Percentiles rank a stretch among this genome's conserved stretches.
These are phyloP conservation scores for Alfaro cultratus DNA, from an alignment of 2,797 vertebrate genomes.

Conservation along the genomic window DNA sequence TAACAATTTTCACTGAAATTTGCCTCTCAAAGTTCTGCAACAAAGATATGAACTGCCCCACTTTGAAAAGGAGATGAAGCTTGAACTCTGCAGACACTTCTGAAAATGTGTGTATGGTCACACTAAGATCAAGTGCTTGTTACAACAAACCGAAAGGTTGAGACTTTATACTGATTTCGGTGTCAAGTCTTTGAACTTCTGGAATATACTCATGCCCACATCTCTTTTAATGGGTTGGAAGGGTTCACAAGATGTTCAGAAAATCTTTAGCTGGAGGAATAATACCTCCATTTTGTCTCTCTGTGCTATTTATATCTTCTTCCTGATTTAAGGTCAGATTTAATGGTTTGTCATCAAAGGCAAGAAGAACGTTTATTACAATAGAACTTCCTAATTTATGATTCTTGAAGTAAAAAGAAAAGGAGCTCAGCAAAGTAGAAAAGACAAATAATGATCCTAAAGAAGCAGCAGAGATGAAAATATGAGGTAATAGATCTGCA, in stretches of 20 bases:
- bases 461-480: not conserved
- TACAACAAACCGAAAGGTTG: not conserved
- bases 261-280: not conserved
- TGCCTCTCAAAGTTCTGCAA: not conserved
- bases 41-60: not conserved
- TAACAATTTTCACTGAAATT: conserved; percentile 1
- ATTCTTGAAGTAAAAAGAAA: not conserved
- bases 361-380: not conserved
- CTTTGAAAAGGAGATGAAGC: not conserved
- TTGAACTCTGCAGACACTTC: conserved; percentile 18
- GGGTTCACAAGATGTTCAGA: conserved; percentile 9
- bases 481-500: not conserved
- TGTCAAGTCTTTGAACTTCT: conserved; percentile 2
- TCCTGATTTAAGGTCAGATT: not conserved
- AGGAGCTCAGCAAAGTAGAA: too few relatives aligned
- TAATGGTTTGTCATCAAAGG: not conserved
- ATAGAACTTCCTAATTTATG: conserved; percentile 3
- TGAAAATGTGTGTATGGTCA: conserved; percentile 10
- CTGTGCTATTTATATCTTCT: not conserved
- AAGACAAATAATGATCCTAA: not conserved
- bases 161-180: not conserved
- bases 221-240: conserved; percentile 3
- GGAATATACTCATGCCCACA: not conserved
- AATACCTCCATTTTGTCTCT: conserved; percentile 15
- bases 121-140: not conserved